phyloP scores from a whole-genome alignment of 2,797 vertebrate genomes.

The Acanthopagrus latus region DNA sequence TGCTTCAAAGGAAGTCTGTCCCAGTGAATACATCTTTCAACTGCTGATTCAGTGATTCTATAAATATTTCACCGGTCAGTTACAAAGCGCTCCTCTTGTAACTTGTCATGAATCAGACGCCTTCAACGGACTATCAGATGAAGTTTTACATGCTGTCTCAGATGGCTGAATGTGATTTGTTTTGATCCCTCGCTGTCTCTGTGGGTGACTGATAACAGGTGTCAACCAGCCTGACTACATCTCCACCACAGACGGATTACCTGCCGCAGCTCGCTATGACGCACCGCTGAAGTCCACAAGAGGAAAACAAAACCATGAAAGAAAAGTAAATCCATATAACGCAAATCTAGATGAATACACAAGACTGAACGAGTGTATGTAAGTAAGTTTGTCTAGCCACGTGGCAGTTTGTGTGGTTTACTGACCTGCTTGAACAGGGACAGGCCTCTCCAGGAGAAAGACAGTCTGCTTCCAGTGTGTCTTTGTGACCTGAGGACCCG shows the following conservation, averaged over 20 bases:
- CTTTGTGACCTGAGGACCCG: constrained; percentile 89
- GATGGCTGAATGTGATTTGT: constrained; percentile 73
- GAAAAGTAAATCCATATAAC: background rate
- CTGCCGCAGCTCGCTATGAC: constrained; percentile 38
- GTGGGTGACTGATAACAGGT: constrained; percentile 78
- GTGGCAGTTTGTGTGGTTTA: constrained; percentile 20
- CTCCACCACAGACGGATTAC: constrained; percentile 75
- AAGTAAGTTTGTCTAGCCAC: background rate
- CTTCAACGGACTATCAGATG: constrained; percentile 68
- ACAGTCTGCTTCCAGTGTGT: constrained; percentile 98
- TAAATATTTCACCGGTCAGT: constrained; percentile 54
- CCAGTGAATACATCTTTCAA: constrained; percentile 11
- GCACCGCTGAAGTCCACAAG: background rate
- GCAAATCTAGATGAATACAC: background rate
- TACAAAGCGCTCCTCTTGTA: constrained; percentile 30
- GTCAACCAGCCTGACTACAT: constrained; percentile 72
- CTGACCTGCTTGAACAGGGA: constrained; percentile 90
- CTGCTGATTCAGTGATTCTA: constrained; percentile 32
- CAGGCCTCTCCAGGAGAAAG: constrained; percentile 92
- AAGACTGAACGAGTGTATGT: background rate
- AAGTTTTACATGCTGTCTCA: constrained; percentile 79
- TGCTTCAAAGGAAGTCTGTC: background rate
- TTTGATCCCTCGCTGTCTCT: constrained; percentile 74
- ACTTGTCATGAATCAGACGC: constrained; percentile 57
- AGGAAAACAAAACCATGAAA: constrained; percentile 18